Conservation (phyloP, 2,888 invertebrate species). For the Drosophila sordidula region DNA sequence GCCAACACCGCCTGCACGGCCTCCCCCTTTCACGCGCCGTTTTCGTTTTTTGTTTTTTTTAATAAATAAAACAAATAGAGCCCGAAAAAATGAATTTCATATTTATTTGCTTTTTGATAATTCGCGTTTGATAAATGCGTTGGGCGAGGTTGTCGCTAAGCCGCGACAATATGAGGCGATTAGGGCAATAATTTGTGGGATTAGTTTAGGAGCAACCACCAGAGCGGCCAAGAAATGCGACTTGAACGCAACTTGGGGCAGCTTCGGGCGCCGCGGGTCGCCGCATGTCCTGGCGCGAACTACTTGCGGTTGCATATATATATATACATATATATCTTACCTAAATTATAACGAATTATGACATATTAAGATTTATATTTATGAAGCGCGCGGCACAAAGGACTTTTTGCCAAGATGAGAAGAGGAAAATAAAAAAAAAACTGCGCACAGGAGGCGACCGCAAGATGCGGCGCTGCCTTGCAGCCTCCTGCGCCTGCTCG, state of each 20-base stretch:
- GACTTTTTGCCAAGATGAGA: conserved; percentile 24
- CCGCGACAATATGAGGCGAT: conserved; percentile 74
- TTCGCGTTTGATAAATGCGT: conserved; percentile 49
- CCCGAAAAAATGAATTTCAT: conserved; percentile 51
- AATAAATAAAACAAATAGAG: conserved; percentile 69
- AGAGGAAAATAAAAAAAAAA: conserved; percentile 3
- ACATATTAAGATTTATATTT: conserved; percentile 77
- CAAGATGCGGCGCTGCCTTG: conserved; percentile 35
- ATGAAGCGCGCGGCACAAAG: conserved; percentile 29
- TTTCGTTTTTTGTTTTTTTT: conserved; percentile 36
- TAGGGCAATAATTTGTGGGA: conserved; percentile 79
- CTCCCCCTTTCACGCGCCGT: conserved; percentile 1
- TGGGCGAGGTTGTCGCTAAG: conserved; percentile 58
- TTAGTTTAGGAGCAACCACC: conserved; percentile 44
- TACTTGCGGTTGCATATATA: conserved; percentile 58
- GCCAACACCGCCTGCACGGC: neutral
- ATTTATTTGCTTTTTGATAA: conserved; percentile 72
- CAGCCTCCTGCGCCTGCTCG: conserved; percentile 42
- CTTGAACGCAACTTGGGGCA: neutral
- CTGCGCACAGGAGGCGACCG: conserved; percentile 54
- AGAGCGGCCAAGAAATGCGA: conserved; percentile 11
- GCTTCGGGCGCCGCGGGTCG: conserved; percentile 51
- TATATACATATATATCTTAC: conserved; percentile 1
- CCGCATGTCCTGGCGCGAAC: conserved; percentile 54
- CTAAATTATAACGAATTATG: conserved; percentile 77